phyloP scores from a whole-genome alignment of 2,113 vertebrate species.

The Tiliqua scincoides region DNA sequence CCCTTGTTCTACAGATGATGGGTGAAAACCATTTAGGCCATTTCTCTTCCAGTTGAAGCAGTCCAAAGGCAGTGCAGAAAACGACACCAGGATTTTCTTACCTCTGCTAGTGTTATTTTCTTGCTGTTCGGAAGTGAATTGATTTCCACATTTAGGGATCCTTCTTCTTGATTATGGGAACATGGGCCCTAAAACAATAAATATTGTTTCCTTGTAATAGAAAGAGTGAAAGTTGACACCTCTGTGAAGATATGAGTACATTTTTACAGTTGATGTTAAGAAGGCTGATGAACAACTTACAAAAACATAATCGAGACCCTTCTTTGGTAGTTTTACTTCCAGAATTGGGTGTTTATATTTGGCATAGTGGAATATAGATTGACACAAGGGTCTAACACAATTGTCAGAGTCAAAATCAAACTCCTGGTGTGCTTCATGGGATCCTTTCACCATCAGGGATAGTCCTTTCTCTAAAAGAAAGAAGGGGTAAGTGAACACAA shows the following conservation, averaged over 20 bases:
- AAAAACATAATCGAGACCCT: slow-evolving; percentile 23
- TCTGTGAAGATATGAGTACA: background rate
- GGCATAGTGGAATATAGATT: slow-evolving; percentile 66
- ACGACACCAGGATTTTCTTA: slow-evolving; percentile 32
- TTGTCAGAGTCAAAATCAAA: slow-evolving; percentile 41
- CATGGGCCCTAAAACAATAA: slow-evolving; percentile 25
- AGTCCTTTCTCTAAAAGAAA: slow-evolving; percentile 58
- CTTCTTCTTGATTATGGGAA: background rate
- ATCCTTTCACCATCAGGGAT: slow-evolving; percentile 66
- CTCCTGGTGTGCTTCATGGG: slow-evolving; percentile 57
- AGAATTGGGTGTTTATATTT: slow-evolving; percentile 60
- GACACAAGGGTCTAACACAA: slow-evolving; percentile 19
- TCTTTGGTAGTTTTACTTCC: slow-evolving; percentile 50
- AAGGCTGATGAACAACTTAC: slow-evolving; percentile 52
- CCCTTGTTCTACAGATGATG: background rate
- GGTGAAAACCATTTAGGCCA: background rate
- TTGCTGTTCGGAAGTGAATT: slow-evolving; percentile 65
- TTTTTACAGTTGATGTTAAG: background rate
- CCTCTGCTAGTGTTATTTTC: slow-evolving; percentile 56
- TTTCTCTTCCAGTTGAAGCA: background rate
- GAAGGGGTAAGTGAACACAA: background rate
- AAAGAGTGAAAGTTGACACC: background rate
- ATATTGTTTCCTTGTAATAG: background rate
- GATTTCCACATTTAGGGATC: slow-evolving; percentile 42
- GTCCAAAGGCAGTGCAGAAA: background rate